A percentile compares a stretch with the other conserved stretches of the same genome.
phyloP scores from a whole-genome alignment of 2,113 vertebrate genomes.

The Cyphomyrus discorhynchus region DNA sequence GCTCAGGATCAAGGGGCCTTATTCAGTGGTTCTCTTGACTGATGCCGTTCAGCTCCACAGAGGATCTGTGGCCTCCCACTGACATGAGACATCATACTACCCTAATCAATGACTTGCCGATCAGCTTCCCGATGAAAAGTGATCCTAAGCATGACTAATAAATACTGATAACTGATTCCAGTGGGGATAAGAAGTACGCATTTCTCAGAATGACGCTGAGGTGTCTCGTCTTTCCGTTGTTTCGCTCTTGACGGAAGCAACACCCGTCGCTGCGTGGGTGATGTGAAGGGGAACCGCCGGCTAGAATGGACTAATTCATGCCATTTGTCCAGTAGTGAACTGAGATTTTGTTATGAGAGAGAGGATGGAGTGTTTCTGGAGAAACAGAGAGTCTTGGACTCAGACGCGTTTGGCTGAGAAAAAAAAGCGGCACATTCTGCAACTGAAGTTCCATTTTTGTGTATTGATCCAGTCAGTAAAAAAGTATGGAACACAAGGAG shows the following conservation, averaged over 20 bases:
- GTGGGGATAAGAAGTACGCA: background rate
- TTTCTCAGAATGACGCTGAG: background rate
- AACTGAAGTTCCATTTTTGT: background rate
- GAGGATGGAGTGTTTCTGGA: background rate
- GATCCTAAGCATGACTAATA: slow-evolving; percentile 15
- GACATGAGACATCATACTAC: slow-evolving; percentile 22
- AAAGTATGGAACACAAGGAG: background rate
- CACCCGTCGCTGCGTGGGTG: background rate
- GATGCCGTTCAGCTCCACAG: background rate
- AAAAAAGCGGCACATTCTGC: background rate
- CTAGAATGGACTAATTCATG: background rate
- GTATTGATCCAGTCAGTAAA: background rate
- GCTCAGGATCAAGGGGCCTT: background rate
- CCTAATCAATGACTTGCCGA: slow-evolving; percentile 20
- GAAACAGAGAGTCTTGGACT: background rate
- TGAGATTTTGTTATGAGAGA: background rate
- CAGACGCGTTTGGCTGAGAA: background rate
- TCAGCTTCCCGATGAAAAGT: slow-evolving; percentile 1
- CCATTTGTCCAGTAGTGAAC: background rate
- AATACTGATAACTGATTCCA: background rate
- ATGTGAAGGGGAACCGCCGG: no score
- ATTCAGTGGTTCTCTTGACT: background rate
- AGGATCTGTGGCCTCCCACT: background rate
- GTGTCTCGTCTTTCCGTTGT: background rate
- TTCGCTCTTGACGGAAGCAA: background rate